Base-by-base conservation (phyloP, 2,113 vertebrate genomes). In the Seriola quinqueradiata region DNA sequence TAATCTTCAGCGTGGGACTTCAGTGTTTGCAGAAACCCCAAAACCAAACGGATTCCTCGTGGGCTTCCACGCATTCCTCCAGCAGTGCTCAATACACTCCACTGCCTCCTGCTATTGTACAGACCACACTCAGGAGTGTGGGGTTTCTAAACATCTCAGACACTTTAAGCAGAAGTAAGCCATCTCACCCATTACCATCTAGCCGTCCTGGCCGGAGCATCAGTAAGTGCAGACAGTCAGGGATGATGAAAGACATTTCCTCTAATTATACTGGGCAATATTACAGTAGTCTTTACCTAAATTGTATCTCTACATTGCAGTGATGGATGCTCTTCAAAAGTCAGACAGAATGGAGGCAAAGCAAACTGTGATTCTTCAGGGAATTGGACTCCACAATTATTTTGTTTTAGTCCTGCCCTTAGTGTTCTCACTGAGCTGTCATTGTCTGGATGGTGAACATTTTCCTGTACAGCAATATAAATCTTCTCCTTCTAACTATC, bases 51-150 rank as follows among this genome's bases (percentile, higher is more conserved):
- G 93, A 94, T 94, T 93, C 93, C 89, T 94, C 88, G 81, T 83
- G 87, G 90, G 89, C 92, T 95, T 94, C 92, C 83, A 85, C 89
- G 87, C 93, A 96, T 95, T 95, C 95, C 93, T 95, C 44, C 42
- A 67, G n/a, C 77, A 55, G 82, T 68, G 85, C 89, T 88, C 89
- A 94, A 90, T 86, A 89, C 5, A 89, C 82, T 87, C 75, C 84
- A 60, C 63, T 52, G 85, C 77, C 64, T 63, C 70, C 64, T 87
- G 77, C 92, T 83, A 90, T 94, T 94, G 92, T 92, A 67, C 86
- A 89, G 89, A 91, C 85, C 92, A 91, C 93, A 89, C 92, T 94
- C 90, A 91, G 83, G 83, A 92, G 87, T 68, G 85, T 80, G 90
- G 84, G 85, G 85, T 94, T 90, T 93, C 91, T 92, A 95, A 94